Conservation (phyloP, 2,888 invertebrate species). For the Epinotia ramella region DNA sequence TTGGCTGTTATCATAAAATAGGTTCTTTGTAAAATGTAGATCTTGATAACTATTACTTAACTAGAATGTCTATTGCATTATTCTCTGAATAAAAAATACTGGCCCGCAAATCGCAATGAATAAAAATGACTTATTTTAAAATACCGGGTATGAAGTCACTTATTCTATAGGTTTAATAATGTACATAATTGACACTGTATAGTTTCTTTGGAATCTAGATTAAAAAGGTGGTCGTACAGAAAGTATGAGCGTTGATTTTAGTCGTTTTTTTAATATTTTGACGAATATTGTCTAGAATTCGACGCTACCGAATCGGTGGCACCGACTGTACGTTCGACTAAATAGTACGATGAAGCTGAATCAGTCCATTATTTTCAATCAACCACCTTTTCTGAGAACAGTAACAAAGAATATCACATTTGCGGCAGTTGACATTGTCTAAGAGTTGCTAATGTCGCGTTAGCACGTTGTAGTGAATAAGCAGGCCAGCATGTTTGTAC, state of each 20-base stretch:
- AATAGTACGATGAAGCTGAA: not conserved
- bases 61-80: slow-evolving; percentile 45
- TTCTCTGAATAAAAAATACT: slow-evolving; percentile 57
- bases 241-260: not conserved
- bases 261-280: not conserved
- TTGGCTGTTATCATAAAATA: slow-evolving; percentile 57
- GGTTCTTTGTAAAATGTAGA: slow-evolving; percentile 44
- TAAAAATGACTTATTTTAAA: slow-evolving; percentile 51
- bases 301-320: not conserved
- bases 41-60: slow-evolving; percentile 30
- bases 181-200: slow-evolving; percentile 67
- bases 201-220: slow-evolving; percentile 37
- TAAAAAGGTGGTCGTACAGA: slow-evolving; percentile 19
- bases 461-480: slow-evolving; percentile 45
- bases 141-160: slow-evolving; percentile 40
- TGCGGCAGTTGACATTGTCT: slow-evolving; percentile 60
- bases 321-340: not conserved
- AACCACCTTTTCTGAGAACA: slow-evolving; percentile 26
- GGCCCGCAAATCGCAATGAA: slow-evolving; percentile 55
- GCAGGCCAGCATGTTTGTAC: slow-evolving; percentile 55
- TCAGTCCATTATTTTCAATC: not conserved
- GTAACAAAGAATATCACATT: slow-evolving; percentile 50
- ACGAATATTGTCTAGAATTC: not conserved
- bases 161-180: slow-evolving; percentile 60
- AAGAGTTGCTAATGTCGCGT: slow-evolving; percentile 51